A percentile compares a stretch with the other conserved stretches of the same genome.
phyloP scores from a whole-genome alignment of 1,140 invertebrate genomes.

The Drosophila rhopaloa region DNA sequence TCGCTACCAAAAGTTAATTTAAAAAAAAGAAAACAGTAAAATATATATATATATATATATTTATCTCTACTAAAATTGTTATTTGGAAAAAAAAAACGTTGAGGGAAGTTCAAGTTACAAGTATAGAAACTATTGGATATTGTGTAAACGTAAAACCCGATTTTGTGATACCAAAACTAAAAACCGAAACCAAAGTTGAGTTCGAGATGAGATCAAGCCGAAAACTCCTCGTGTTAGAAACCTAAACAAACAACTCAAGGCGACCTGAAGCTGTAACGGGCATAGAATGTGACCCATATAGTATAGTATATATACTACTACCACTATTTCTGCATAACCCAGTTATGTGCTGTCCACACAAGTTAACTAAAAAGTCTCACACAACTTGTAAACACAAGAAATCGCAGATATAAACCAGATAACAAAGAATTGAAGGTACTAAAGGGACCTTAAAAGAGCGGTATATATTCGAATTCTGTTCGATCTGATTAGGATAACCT shows the following conservation, averaged over 20 bases:
- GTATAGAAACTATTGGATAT: constrained; percentile 33
- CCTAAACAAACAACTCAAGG: constrained; percentile 57
- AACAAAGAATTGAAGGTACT: not conserved
- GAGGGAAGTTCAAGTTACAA: constrained; percentile 16
- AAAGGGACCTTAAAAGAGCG: not conserved
- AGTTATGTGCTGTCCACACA: constrained; percentile 47
- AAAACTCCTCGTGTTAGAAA: constrained; percentile 17
- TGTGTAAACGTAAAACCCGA: constrained; percentile 35
- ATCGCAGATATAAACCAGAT: constrained; percentile 12
- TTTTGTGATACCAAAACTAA: constrained; percentile 47
- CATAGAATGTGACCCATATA: constrained; percentile 22
- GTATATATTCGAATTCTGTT: not conserved
- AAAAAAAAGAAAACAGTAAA: constrained; percentile 17
- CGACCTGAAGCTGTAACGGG: constrained; percentile 63
- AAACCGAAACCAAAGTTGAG: constrained; percentile 33
- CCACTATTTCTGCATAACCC: constrained; percentile 29
- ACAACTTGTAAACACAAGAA: constrained; percentile 8
- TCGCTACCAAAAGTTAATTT: constrained; percentile 49
- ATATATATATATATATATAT: constrained; percentile 16
- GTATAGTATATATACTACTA: constrained; percentile 15
- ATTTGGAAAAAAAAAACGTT: constrained; percentile 21
- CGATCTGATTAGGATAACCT: constrained; percentile 1
- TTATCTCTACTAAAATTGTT: constrained; percentile 33
- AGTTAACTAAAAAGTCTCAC: constrained; percentile 43
- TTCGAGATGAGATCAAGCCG: constrained; percentile 47